These are phyloP conservation scores for Chromobotia macracanthus DNA, from an alignment of 2,797 vertebrate species.

Conservation along the genomic window DNA sequence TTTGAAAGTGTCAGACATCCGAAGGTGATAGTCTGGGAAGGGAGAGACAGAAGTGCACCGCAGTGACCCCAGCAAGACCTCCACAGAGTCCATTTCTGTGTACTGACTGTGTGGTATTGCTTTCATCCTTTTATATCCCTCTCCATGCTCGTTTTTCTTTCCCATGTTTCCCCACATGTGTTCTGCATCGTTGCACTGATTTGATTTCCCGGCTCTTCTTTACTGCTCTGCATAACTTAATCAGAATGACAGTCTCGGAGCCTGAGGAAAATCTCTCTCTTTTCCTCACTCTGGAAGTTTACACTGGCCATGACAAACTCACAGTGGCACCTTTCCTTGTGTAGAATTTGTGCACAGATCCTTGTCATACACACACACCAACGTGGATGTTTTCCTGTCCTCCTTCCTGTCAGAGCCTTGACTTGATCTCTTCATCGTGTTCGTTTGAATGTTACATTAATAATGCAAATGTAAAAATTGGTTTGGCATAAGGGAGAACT, in stretches of 20 bases:
- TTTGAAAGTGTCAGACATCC: conserved; percentile 66
- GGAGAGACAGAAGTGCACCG: conserved; percentile 52
- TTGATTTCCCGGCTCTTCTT: conserved; percentile 77
- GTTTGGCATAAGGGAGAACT: not conserved
- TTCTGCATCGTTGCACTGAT: conserved; percentile 60
- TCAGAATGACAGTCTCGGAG: conserved; percentile 88
- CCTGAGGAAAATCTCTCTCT: conserved; percentile 74
- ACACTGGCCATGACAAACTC: conserved; percentile 83
- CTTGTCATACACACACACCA: conserved; percentile 64
- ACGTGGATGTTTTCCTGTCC: conserved; percentile 31
- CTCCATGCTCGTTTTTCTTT: conserved; percentile 66
- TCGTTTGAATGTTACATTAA: conserved; percentile 23
- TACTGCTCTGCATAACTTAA: conserved; percentile 83
- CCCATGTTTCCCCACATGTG: conserved; percentile 60
- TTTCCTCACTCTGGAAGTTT: conserved; percentile 82
- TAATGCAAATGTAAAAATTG: not conserved
- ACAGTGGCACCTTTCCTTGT: conserved; percentile 84
- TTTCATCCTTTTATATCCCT: conserved; percentile 65
- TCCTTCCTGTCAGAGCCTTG: conserved; percentile 8
- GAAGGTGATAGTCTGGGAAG: conserved; percentile 61
- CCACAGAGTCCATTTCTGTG: conserved; percentile 67
- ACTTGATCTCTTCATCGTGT: not conserved
- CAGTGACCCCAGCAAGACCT: conserved; percentile 62
- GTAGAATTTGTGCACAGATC: conserved; percentile 67
- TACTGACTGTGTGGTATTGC: conserved; percentile 67